These are phyloP conservation scores for Fregata magnificens DNA, from an alignment of 2,113 vertebrate species.

Conservation along the genomic window DNA sequence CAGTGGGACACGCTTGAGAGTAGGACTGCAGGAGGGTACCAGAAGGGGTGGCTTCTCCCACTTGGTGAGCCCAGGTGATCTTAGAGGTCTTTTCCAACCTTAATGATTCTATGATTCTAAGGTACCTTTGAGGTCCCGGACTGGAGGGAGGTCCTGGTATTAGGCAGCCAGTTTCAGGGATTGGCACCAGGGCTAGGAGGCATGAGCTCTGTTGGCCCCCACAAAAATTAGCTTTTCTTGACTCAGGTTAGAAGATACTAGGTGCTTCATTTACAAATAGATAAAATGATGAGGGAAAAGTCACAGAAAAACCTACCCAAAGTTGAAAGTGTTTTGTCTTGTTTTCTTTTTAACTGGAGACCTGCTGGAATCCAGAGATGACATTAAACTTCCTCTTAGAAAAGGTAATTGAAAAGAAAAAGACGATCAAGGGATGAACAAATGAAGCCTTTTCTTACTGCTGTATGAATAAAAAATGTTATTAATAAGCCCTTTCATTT, in stretches of 20 bases:
- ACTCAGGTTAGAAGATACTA: not conserved
- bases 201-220: not conserved
- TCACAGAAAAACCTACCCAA: not conserved
- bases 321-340: not conserved
- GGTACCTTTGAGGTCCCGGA: not conserved
- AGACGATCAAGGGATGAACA: not conserved
- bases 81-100: too few species aligned
- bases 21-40: not conserved
- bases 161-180: fast-evolving
- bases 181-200: not conserved
- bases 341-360: not conserved
- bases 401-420: constrained; percentile 34
- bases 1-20: not conserved
- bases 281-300: not conserved
- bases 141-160: fast-evolving
- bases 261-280: not conserved
- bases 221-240: not conserved
- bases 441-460: constrained; percentile 14
- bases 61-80: fast-evolving
- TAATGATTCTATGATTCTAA: too few species aligned
- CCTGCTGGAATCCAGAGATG: not conserved
- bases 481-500: constrained; percentile 28
- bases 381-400: not conserved
- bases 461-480: constrained; percentile 23
- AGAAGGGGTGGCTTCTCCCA: fast-evolving